phyloP scores from a whole-genome alignment of 2,888 invertebrate genomes.

The Fragum whitleyi region DNA sequence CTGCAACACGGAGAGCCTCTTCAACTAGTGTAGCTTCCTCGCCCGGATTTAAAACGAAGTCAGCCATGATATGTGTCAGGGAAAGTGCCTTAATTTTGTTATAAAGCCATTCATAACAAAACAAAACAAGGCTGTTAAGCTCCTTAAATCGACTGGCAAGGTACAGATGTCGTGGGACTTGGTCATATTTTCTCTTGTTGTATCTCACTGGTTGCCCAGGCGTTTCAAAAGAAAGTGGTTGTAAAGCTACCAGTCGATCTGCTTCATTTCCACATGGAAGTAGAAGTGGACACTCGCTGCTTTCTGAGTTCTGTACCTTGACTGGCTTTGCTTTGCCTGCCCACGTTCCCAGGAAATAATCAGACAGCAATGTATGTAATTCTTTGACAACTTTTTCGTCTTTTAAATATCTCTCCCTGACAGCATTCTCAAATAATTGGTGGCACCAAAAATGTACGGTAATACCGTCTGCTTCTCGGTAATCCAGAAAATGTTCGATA shows the following conservation, averaged over 20 bases:
- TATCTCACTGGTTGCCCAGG: conserved; percentile 69
- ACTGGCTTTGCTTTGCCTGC: conserved; percentile 72
- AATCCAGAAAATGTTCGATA: conserved; percentile 75
- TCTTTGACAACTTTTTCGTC: conserved; percentile 63
- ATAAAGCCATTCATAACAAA: conserved; percentile 84
- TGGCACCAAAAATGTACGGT: conserved; percentile 79
- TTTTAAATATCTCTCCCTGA: conserved; percentile 74
- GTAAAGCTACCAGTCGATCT: conserved; percentile 75
- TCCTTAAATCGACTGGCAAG: conserved; percentile 81
- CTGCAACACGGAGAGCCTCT: conserved; percentile 79
- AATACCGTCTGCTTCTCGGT: conserved; percentile 77
- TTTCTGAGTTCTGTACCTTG: conserved; percentile 13
- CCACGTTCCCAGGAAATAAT: conserved; percentile 84
- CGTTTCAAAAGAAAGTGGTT: conserved; percentile 76
- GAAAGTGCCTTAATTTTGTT: conserved; percentile 83
- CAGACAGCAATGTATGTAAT: conserved; percentile 82
- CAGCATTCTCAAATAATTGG: conserved; percentile 70
- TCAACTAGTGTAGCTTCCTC: conserved; percentile 81
- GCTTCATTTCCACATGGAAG: conserved; percentile 63
- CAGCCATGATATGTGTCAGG: conserved; percentile 80
- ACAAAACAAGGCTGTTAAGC: conserved; percentile 80
- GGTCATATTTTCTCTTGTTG: conserved; percentile 83
- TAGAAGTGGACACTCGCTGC: conserved; percentile 12
- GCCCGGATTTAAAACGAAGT: conserved; percentile 81
- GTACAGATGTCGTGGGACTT: conserved; percentile 83